A percentile compares a stretch with the other conserved stretches of the same genome.
Evolutionary conservation across 2,888 invertebrate genomes (phyloP).

Genomic region (Drosophila neoperkinsi): DNA sequence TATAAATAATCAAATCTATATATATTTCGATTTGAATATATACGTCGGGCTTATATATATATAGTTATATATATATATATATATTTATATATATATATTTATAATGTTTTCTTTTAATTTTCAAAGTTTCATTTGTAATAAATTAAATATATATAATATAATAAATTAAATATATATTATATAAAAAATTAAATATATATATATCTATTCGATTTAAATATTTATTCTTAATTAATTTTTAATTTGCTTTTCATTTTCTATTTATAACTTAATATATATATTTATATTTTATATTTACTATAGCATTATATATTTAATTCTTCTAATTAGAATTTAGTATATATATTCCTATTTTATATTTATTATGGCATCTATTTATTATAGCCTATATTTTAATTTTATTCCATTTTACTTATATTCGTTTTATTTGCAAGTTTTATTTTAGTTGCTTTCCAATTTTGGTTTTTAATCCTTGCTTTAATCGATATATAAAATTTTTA

Average conservation of each 20-base stretch:
- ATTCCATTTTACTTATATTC: too few species aligned
- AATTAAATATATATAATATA: not conserved
- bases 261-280: too few species aligned
- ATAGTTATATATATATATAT: not conserved
- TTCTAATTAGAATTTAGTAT: not conserved
- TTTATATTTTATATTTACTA: not conserved
- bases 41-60: conserved; percentile 5
- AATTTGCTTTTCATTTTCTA: too few species aligned
- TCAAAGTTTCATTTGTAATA: not conserved
- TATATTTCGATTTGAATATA: too few species aligned
- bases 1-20: not conserved
- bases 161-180: not conserved
- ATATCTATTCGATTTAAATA: not conserved
- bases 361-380: not conserved
- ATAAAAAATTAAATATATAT: not conserved
- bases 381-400: too few species aligned
- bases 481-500: too few species aligned
- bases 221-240: not conserved
- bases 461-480: too few species aligned
- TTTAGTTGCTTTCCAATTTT: too few species aligned
- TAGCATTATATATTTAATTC: not conserved
- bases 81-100: not conserved
- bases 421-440: too few species aligned
- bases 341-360: not conserved
- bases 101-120: not conserved